These are phyloP conservation scores for Isaurus tuberculatus DNA, from an alignment of 92 coral and sea anemone species.

Conservation along the genomic window DNA sequence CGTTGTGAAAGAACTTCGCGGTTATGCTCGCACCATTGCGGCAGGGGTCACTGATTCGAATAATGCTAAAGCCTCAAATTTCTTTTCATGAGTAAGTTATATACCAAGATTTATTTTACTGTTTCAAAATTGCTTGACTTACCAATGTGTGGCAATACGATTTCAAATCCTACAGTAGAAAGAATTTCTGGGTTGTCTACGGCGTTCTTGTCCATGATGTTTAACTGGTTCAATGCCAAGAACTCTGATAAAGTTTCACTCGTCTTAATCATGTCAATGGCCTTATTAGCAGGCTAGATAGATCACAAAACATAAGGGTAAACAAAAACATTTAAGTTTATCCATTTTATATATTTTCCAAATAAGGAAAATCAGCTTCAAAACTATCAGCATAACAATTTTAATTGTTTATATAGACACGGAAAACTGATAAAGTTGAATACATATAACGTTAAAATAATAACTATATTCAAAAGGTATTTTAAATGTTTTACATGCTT, in stretches of 20 bases:
- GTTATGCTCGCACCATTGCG: too few relatives aligned
- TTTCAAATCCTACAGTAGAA: slow-evolving; percentile 56
- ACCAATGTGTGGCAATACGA: slow-evolving; percentile 69
- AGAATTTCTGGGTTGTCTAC: slow-evolving; percentile 74
- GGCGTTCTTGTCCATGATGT: slow-evolving; percentile 70
- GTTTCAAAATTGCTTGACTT: not conserved
- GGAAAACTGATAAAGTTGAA: too few relatives aligned
- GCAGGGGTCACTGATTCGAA: not conserved
- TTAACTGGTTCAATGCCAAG: slow-evolving; percentile 66
- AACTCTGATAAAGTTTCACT: slow-evolving; percentile 57
- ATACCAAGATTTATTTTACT: not conserved
- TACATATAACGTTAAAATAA: too few relatives aligned
- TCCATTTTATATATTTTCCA: too few relatives aligned
- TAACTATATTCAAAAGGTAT: too few relatives aligned
- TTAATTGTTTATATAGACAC: too few relatives aligned
- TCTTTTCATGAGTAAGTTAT: not conserved
- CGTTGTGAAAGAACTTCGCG: too few relatives aligned
- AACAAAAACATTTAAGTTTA: not conserved
- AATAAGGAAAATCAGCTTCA: too few relatives aligned
- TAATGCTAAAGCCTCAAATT: not conserved
- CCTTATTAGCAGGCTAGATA: slow-evolving; percentile 70
- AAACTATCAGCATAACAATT: too few relatives aligned
- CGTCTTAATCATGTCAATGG: slow-evolving; percentile 65
- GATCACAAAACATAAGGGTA: not conserved
- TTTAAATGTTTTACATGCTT: too few relatives aligned